phyloP scores from a whole-genome alignment of 2,797 vertebrate species.

The Malurus splendens region DNA sequence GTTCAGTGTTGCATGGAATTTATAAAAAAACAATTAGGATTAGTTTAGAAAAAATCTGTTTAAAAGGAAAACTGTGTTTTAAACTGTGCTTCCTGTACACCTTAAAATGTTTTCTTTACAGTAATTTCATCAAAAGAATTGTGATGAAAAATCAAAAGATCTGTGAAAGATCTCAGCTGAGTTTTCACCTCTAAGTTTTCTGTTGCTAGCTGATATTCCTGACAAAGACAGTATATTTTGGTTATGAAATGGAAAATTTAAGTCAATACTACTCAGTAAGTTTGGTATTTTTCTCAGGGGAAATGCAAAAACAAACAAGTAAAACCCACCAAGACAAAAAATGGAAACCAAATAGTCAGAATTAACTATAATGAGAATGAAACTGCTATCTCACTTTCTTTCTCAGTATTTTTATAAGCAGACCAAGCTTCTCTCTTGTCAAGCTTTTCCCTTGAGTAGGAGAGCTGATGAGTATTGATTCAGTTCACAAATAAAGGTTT shows the following conservation, averaged over 20 bases:
- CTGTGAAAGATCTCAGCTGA: neutral
- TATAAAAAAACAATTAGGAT: neutral
- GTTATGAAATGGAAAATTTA: neutral
- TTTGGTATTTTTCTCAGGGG: neutral
- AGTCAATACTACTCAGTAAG: neutral
- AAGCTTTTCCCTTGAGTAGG: neutral
- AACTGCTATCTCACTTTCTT: neutral
- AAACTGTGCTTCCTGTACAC: neutral
- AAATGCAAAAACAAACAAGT: neutral
- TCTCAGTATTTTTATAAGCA: neutral
- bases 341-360: neutral
- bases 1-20: neutral
- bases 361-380: neutral
- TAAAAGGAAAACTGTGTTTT: neutral
- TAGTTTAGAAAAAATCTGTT: neutral
- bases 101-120: neutral
- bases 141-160: too few relatives aligned
- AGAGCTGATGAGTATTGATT: constrained; percentile 12
- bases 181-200: neutral
- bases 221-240: neutral
- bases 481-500: neutral
- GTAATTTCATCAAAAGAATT: neutral
- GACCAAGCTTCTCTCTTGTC: neutral
- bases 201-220: neutral
- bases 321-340: neutral